Evolutionary conservation across 1,140 invertebrate genomes (phyloP).

Genomic region (Drosophila lacertosa): DNA sequence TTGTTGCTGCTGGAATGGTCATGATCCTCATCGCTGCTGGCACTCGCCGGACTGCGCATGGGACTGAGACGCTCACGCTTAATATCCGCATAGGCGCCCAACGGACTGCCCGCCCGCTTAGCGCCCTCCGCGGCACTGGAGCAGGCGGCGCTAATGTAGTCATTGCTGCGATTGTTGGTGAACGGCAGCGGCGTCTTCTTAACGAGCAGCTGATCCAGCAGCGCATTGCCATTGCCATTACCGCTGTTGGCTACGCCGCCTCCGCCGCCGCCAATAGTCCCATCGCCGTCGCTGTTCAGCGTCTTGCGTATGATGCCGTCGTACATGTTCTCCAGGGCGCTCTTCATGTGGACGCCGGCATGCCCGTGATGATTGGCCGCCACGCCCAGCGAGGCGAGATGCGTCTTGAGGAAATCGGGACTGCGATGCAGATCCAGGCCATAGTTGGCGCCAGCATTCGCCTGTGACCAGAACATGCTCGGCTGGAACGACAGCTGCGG

Average conservation of each 20-base stretch:
- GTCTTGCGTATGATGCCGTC: slow-evolving; percentile 92
- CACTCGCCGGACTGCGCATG: slow-evolving; percentile 46
- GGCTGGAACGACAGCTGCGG: slow-evolving; percentile 85
- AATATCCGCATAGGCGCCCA: slow-evolving; percentile 65
- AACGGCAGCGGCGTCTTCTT: slow-evolving; percentile 86
- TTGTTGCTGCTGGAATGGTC: slow-evolving; percentile 48
- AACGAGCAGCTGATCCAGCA: slow-evolving; percentile 89
- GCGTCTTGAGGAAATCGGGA: slow-evolving; percentile 90
- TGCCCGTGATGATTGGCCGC: slow-evolving; percentile 49
- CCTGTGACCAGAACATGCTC: slow-evolving; percentile 87
- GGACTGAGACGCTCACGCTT: slow-evolving; percentile 77
- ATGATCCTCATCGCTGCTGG: slow-evolving; percentile 63
- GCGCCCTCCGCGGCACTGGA: slow-evolving; percentile 36
- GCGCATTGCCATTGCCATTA: slow-evolving; percentile 87
- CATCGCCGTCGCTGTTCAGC: slow-evolving; percentile 83
- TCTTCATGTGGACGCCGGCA: slow-evolving; percentile 57
- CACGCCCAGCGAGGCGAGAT: slow-evolving; percentile 86
- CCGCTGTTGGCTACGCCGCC: slow-evolving; percentile 55
- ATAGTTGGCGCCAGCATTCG: slow-evolving; percentile 81
- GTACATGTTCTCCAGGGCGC: slow-evolving; percentile 85
- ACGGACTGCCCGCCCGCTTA: slow-evolving; percentile 75
- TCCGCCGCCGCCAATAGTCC: slow-evolving; percentile 45
- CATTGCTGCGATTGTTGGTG: slow-evolving; percentile 68
- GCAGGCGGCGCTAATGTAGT: slow-evolving; percentile 58
- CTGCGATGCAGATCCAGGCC: slow-evolving; percentile 85